Evolutionary conservation across 2,797 vertebrate species (phyloP).

Genomic region (Tenualosa thibaudeaui): DNA sequence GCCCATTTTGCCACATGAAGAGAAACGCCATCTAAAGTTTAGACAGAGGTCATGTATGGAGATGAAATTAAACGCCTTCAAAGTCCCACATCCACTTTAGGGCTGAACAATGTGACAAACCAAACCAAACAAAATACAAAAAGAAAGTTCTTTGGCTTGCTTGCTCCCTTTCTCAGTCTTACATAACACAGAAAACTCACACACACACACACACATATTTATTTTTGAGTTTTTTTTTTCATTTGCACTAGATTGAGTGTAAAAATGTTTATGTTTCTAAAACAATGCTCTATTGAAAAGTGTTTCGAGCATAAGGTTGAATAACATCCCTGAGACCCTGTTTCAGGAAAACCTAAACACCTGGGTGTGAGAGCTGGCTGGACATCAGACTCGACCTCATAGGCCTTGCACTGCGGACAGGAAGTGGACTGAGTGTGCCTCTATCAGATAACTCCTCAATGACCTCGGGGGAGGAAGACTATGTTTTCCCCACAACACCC

Average conservation of each 20-base stretch:
- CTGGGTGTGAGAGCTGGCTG: neutral
- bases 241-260: conserved; percentile 8
- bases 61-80: neutral
- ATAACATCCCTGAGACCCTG: neutral
- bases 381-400: neutral
- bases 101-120: neutral
- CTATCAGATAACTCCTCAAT: neutral
- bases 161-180: conserved; percentile 10
- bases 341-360: neutral
- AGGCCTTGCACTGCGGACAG: neutral
- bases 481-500: neutral
- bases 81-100: neutral
- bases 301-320: neutral
- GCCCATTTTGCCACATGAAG: neutral
- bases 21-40: neutral
- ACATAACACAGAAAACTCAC: neutral
- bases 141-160: conserved; percentile 16
- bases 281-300: neutral
- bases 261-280: neutral
- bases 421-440: neutral
- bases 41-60: neutral
- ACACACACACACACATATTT: neutral
- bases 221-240: neutral
- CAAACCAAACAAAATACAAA: neutral
- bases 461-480: neutral